These are phyloP conservation scores for Xylota sylvarum DNA, from an alignment of 2,888 invertebrate genomes.

Conservation along the genomic window DNA sequence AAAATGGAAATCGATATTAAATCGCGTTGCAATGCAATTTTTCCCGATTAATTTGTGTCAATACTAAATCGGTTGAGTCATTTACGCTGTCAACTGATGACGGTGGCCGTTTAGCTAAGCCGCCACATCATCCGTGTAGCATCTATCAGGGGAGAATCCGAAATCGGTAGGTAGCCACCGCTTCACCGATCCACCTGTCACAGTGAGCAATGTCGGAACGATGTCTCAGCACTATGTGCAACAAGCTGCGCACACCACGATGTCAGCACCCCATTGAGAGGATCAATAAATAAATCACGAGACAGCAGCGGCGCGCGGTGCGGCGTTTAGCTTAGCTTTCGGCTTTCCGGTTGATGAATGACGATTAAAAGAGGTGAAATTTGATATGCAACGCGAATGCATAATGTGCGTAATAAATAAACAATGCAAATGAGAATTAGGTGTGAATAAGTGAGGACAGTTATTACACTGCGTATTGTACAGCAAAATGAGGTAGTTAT, in stretches of 20 bases:
- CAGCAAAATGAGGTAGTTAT: neutral
- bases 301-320: conserved; percentile 15
- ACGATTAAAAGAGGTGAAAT: conserved; percentile 66
- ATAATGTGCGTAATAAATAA: conserved; percentile 68
- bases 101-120: conserved; percentile 26
- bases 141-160: conserved; percentile 49
- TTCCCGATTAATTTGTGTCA: conserved; percentile 67
- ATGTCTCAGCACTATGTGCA: conserved; percentile 39
- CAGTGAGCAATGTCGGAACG: conserved; percentile 27
- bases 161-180: conserved; percentile 17
- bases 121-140: conserved; percentile 33
- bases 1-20: conserved; percentile 52
- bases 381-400: conserved; percentile 71
- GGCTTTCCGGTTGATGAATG: conserved; percentile 68
- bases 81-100: conserved; percentile 46
- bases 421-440: conserved; percentile 69
- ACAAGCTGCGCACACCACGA: conserved; percentile 46
- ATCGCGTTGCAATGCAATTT: conserved; percentile 33
- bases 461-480: conserved; percentile 28
- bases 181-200: conserved; percentile 51
- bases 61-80: conserved; percentile 47
- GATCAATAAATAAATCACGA: conserved; percentile 72
- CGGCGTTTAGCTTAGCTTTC: conserved; percentile 53
- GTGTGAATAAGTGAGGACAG: conserved; percentile 65
- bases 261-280: conserved; percentile 63